These are phyloP conservation scores for Karalla daura DNA, from an alignment of 2,797 vertebrate genomes.

Conservation along the genomic window DNA sequence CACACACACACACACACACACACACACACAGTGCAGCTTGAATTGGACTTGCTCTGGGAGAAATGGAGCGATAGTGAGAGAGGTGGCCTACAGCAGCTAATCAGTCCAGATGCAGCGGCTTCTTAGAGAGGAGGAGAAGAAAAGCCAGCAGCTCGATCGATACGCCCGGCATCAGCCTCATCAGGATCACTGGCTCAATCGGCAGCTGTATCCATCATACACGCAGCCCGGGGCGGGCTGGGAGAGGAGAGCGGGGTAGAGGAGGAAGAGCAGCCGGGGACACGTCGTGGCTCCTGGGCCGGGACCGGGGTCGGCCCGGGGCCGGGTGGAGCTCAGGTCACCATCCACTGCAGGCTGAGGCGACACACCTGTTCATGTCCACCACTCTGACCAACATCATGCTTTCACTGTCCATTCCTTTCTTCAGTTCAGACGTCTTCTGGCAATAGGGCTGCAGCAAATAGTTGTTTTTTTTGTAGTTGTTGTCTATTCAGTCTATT, in stretches of 20 bases:
- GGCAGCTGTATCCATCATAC: conserved; percentile 61
- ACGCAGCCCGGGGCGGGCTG: conserved; percentile 42
- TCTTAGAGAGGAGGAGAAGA: conserved; percentile 67
- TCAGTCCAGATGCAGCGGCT: conserved; percentile 74
- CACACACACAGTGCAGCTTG: conserved; percentile 24
- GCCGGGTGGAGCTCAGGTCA: conserved; percentile 42
- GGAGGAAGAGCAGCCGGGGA: conserved; percentile 10
- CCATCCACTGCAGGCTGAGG: not conserved
- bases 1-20: conserved; percentile 20
- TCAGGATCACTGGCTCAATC: conserved; percentile 74
- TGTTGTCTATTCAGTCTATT: no score
- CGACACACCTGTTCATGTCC: not conserved
- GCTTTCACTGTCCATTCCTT: no score
- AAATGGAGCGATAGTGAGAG: conserved; percentile 49
- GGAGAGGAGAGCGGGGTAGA: conserved; percentile 3
- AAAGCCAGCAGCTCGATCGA: conserved; percentile 74
- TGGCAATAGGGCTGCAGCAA: no score
- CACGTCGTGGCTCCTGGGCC: not conserved
- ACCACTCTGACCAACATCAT: no score
- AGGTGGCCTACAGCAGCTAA: conserved; percentile 71
- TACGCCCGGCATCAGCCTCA: conserved; percentile 74
- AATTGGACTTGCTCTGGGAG: conserved; percentile 52
- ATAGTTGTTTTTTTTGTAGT: no score
- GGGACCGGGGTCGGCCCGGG: conserved; percentile 28
- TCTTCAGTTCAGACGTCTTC: no score